Base-by-base conservation (phyloP, 2,113 vertebrate species). In the Istiophorus platypterus region DNA sequence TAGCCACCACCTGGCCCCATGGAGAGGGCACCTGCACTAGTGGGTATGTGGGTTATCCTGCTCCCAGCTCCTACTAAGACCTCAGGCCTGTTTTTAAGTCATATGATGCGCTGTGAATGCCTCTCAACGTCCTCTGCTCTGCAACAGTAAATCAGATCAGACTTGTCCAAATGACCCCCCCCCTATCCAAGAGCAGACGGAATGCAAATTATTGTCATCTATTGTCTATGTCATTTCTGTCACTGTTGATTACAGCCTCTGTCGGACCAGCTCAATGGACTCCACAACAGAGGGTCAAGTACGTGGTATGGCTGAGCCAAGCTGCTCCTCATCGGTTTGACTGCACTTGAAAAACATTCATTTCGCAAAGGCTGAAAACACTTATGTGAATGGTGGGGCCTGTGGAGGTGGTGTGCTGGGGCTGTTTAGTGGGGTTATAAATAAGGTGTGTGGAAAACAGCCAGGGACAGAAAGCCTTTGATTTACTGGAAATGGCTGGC, bases 11-110 rank as follows among this genome's bases (percentile, higher is more conserved):
- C 95, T 95, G 95, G 92, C 90, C 93, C 92, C 92, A 90, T 90
- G 90, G 93, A 94, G 92, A 92, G 94, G 88, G 93, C 92, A 95
- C 94, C 95, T 95, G 94, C 88, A 87, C 93, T 78, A 89, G 92
- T 93, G 91, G 85, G 88, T 93, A 94, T 92, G 89, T 93, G 90
- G 93, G 92, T 93, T 89, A 92, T 22, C 52, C 81, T 62, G 73
- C 66, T 73, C 78, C 47, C 15, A 64, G 70, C 84, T 83, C 89
- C 90, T n/a, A 68, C 78, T 80, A 80, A 78, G 76, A 79, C 78
- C 80, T 61, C 45, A 0, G 72, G 54, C 80, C 76, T 83, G 81
- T 81, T 76, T 71, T 73, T 17, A 29, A 80, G 84, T 80, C 84
- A 84, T 77, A 85, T 80, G 77, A 87, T 42, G 11, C 4, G 11